Evolutionary conservation across 2,797 vertebrate genomes (phyloP).

Genomic region (Ara ararauna): DNA sequence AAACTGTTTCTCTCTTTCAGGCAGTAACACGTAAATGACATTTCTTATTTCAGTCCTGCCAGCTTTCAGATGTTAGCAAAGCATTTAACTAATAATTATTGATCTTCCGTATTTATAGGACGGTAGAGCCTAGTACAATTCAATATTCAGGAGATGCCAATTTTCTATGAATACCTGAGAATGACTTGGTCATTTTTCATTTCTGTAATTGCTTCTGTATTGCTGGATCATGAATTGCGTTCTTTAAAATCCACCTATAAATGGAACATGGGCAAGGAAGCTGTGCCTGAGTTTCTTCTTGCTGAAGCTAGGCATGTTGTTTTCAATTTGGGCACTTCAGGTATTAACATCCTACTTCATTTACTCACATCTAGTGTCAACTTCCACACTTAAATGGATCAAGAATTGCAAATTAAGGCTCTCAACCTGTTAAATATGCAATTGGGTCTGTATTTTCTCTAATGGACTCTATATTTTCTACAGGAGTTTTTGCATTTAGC

Average conservation of each 20-base stretch:
- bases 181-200: slow-evolving; percentile 65
- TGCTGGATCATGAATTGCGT: slow-evolving; percentile 42
- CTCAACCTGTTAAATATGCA: slow-evolving; percentile 4
- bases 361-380: not conserved
- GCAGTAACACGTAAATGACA: slow-evolving; percentile 21
- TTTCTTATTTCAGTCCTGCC: slow-evolving; percentile 62
- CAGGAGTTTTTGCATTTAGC: not conserved
- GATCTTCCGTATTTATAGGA: slow-evolving; percentile 70
- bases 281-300: not conserved
- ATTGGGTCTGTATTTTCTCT: not conserved
- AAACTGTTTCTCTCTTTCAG: slow-evolving; percentile 15
- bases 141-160: slow-evolving; percentile 67
- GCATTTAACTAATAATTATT: slow-evolving; percentile 70
- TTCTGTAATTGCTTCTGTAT: slow-evolving; percentile 65
- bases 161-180: slow-evolving; percentile 72
- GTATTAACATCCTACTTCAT: not conserved
- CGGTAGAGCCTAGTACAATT: slow-evolving; percentile 20
- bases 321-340: not conserved
- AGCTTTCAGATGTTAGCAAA: slow-evolving; percentile 54
- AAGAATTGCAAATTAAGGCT: not conserved
- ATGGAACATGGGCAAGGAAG: not conserved
- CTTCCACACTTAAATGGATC: not conserved
- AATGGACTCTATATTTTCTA: slow-evolving; percentile 10
- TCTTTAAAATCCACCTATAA: slow-evolving; percentile 39
- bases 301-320: not conserved